These are phyloP conservation scores for Zophobas atratus DNA, from an alignment of 1,140 invertebrate genomes.

Conservation along the genomic window DNA sequence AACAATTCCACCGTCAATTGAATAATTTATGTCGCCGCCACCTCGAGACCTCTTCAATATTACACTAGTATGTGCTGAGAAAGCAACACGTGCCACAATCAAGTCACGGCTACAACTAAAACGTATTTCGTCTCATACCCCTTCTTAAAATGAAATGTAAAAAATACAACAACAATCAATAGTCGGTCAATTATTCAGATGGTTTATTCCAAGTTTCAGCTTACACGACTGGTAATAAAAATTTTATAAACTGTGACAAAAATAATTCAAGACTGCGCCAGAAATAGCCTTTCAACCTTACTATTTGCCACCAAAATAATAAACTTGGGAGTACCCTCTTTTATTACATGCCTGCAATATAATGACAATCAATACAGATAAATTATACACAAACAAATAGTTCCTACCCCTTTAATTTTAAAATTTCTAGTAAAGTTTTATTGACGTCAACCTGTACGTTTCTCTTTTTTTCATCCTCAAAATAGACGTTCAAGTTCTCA, in stretches of 20 bases:
- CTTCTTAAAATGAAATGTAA: conserved; percentile 4
- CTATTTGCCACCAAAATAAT: conserved; percentile 62
- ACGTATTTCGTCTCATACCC: conserved; percentile 7
- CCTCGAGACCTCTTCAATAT: conserved; percentile 20
- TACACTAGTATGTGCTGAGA: conserved; percentile 11
- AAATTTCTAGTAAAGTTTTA: conserved; percentile 75
- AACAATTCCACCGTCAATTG: conserved; percentile 19
- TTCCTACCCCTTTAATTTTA: conserved; percentile 75
- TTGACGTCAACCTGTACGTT: conserved; percentile 76
- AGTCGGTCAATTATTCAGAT: conserved; percentile 30
- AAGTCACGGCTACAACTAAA: background rate
- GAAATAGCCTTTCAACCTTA: conserved; percentile 59
- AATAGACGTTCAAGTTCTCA: conserved; percentile 83
- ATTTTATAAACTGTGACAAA: conserved; percentile 29
- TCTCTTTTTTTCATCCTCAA: conserved; percentile 80
- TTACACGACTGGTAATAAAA: conserved; percentile 9
- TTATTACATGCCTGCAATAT: conserved; percentile 62
- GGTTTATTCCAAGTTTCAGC: conserved; percentile 5
- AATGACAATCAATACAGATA: conserved; percentile 41
- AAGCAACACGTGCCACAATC: conserved; percentile 29
- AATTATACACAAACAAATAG: conserved; percentile 38
- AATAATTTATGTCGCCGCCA: conserved; percentile 28
- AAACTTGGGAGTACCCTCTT: conserved; percentile 64
- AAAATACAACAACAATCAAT: conserved; percentile 7
- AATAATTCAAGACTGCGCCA: conserved; percentile 35